Conservation (phyloP, 2,113 vertebrate genomes). For the Chamaetylas fuelleborni region DNA sequence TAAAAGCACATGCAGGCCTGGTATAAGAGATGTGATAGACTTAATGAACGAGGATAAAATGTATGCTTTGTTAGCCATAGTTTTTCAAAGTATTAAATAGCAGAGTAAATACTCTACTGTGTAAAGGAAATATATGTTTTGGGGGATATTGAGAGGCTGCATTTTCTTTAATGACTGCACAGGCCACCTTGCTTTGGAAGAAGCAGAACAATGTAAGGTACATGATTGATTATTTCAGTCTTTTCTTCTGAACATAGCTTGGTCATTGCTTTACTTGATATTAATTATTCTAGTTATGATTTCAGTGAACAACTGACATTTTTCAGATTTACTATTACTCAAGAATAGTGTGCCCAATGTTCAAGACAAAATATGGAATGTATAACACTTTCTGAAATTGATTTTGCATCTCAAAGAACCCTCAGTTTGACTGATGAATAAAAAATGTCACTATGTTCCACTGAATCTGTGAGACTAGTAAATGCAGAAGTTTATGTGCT, state of each 20-base stretch:
- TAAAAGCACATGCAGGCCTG: neutral
- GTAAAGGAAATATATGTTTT: neutral
- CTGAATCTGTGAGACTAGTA: neutral
- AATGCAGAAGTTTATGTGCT: neutral
- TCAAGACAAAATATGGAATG: neutral
- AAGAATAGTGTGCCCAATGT: neutral
- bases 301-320: neutral
- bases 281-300: neutral
- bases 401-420: neutral
- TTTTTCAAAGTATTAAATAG: neutral
- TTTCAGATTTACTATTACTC: neutral
- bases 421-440: neutral
- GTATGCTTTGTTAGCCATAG: neutral
- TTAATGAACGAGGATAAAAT: neutral
- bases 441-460: neutral
- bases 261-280: neutral
- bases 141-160: neutral
- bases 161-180: neutral
- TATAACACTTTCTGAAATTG: neutral
- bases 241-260: neutral
- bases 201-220: neutral
- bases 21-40: neutral
- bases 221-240: neutral
- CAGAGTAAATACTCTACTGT: neutral
- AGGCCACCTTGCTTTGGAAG: neutral